A percentile compares a stretch with the other conserved stretches of the same genome.
Evolutionary conservation across 2,888 invertebrate species (phyloP).

Genomic region (Leptopterna dolabrata): DNA sequence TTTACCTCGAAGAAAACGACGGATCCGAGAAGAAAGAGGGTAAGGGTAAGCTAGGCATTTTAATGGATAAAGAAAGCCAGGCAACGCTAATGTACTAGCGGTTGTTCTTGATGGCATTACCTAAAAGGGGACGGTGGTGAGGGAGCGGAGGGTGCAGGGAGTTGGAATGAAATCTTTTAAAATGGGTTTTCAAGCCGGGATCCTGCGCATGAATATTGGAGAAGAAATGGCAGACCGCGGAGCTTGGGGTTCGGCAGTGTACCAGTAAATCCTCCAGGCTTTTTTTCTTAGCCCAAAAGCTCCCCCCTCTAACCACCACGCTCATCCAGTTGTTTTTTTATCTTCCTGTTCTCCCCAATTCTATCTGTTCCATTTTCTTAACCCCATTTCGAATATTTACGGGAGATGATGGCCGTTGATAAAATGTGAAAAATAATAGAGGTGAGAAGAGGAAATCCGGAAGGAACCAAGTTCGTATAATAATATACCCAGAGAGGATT

Average conservation of each 20-base stretch:
- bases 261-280: slow-evolving; percentile 42
- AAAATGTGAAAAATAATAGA: neutral
- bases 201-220: slow-evolving; percentile 50
- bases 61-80: slow-evolving; percentile 47
- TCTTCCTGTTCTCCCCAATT: slow-evolving; percentile 3
- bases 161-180: slow-evolving; percentile 51
- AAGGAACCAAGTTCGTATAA: neutral
- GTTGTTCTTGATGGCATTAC: slow-evolving; percentile 49
- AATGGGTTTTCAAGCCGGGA: slow-evolving; percentile 53
- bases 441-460: neutral
- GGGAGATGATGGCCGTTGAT: neutral
- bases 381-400: slow-evolving; percentile 36
- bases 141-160: neutral
- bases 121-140: slow-evolving; percentile 11
- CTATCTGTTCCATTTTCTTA: slow-evolving; percentile 37
- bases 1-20: neutral
- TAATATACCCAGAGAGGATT: no score
- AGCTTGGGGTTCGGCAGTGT: slow-evolving; percentile 12
- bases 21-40: neutral
- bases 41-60: slow-evolving; percentile 32
- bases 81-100: slow-evolving; percentile 44
- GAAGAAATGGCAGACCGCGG: slow-evolving; percentile 22
- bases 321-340: neutral
- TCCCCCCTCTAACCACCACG: neutral
- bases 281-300: slow-evolving; percentile 41